Base-by-base conservation (phyloP, 2,888 invertebrate species). In the Girardia tigrina region DNA sequence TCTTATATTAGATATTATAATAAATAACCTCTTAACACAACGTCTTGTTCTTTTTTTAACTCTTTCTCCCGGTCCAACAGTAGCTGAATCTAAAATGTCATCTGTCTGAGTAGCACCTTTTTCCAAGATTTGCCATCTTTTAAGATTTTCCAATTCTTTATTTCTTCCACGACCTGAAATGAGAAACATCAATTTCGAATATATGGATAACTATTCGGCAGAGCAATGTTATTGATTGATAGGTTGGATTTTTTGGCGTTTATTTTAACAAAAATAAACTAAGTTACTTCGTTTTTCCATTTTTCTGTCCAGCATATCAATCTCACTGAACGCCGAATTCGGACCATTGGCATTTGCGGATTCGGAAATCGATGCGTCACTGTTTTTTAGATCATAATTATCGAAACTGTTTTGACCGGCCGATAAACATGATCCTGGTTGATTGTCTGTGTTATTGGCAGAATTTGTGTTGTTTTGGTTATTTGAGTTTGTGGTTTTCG, bases 31-130 rank as follows among this genome's bases (percentile, higher is more conserved):
- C 23, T 56, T 56, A 20, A 56, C 56, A 56, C 56, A 56, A 20
- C n/a, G 56, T 23, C 56, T n/a, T 56, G 56, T 56, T 56, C 56
- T n/a, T 23, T 56, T 56, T 56, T 56, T 56, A 56, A 56, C 56
- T 56, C 56, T 4, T 56, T 56, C 56, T n/a, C 56, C 56, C 23
- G 56, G 56, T 20, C 56, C 56, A 16, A 56, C 56, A 8, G 56
- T 56, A 4, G 56, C 56, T 56, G 56, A 56, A 56, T 56, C 56
- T 23, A 56, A 56, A 56, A 56, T 56, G 4, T 56, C 56, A n/a
- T 56, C 56, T 20, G 56, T 2, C n/a, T 56, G 56, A 4, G 56
- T n/a, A n/a, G 23, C 23, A 20, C 56, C 56, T 56, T 56, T 56
- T 20, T 56, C 56, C 23, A 20, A 20, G 23, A 56, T 56, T 56